Percentiles rank a stretch among this genome's conserved stretches.
Evolutionary conservation across 2,113 vertebrate species (phyloP).

Genomic region (Seriola quinqueradiata): DNA sequence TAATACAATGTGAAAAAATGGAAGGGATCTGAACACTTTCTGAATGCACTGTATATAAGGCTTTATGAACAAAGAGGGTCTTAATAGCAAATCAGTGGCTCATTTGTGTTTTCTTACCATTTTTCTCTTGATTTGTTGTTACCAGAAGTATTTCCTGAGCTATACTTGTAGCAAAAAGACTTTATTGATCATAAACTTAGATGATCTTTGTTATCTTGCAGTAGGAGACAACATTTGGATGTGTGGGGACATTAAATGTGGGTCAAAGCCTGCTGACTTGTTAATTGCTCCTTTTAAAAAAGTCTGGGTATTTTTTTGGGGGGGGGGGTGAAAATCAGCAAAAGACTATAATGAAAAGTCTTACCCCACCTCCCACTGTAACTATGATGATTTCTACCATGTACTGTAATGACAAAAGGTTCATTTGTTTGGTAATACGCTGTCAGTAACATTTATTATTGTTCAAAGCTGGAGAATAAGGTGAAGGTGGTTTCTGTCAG

Average conservation of each 20-base stretch:
- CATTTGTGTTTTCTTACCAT: too few species aligned
- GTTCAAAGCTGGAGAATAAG: constrained; percentile 21
- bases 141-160: too few species aligned
- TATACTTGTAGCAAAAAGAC: too few species aligned
- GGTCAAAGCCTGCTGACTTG: background rate
- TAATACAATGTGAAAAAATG: too few species aligned
- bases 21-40: too few species aligned
- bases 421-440: constrained; percentile 14
- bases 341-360: background rate
- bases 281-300: too few species aligned
- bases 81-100: too few species aligned
- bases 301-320: background rate
- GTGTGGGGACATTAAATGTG: background rate
- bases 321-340: background rate
- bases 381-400: background rate
- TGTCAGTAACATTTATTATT: background rate
- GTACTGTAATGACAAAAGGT: background rate
- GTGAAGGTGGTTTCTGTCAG: constrained; percentile 42
- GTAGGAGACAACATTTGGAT: background rate
- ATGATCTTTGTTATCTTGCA: background rate
- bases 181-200: background rate
- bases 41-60: too few species aligned
- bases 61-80: too few species aligned
- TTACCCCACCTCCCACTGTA: background rate
- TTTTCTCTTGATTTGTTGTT: too few species aligned